Evolutionary conservation across 2,797 vertebrate species (phyloP).

Genomic region (Pangasius mekongensis): DNA sequence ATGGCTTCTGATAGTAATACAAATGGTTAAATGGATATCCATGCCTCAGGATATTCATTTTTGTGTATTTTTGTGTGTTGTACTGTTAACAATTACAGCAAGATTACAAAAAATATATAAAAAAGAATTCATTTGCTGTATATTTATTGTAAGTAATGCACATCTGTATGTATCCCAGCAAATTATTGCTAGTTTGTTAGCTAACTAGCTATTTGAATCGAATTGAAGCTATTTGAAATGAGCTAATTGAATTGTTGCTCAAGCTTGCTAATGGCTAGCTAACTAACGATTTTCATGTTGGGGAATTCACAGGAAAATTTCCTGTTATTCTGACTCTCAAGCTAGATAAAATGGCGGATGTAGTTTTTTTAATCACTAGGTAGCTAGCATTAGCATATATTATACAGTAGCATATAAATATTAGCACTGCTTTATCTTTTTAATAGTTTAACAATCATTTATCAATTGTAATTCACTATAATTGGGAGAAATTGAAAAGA

Average conservation of each 20-base stretch:
- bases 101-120: neutral
- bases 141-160: neutral
- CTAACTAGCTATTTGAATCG: neutral
- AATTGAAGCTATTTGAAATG: too few species aligned
- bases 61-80: neutral
- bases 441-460: neutral
- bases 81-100: neutral
- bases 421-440: too few species aligned
- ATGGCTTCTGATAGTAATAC: neutral
- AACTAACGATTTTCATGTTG: neutral
- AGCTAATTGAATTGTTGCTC: neutral
- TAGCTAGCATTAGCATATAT: neutral
- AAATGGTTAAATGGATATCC: neutral
- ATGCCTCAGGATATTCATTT: neutral
- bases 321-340: neutral
- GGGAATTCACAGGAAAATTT: neutral
- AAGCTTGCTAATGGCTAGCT: neutral
- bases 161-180: neutral
- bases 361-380: neutral
- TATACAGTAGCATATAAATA: too few species aligned
- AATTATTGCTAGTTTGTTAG: neutral
- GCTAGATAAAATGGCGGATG: neutral
- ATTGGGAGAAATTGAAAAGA: neutral
- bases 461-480: neutral
- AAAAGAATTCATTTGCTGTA: neutral